Evolutionary conservation across 2,888 invertebrate genomes (phyloP), one percentile per base, ranked within the genome.

Genomic region (Orthosia incerta): DNA sequence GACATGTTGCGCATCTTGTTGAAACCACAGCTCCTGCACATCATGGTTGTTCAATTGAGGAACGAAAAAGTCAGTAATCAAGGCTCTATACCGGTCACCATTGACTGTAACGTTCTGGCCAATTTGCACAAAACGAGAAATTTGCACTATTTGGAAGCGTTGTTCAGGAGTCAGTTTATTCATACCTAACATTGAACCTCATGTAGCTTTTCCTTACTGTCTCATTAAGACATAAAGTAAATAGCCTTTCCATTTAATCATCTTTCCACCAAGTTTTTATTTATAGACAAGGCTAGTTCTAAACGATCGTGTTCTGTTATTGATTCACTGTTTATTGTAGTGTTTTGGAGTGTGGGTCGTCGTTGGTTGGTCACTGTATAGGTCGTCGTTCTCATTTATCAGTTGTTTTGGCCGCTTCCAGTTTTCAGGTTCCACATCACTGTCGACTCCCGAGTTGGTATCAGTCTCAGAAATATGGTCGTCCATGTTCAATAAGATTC

Each of bases 221-320:
- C 74, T 95, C 93, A 1, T 82, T 68, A 12, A 96, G 86, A 4
- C 94, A 88, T 1, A 68, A 56, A 0, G 83, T 79, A 9, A 96
- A 86, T 48, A 93, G 86, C 57, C 87, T 89, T 83, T 95, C 94
- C 1, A 96, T 87, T n/a, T 87, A 16, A 81, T 74, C 15, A 96
- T 82, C 70, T 92, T 92, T 59, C 93, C 92, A 18, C 93, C 55
- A 93, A 88, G 69, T 92, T 80, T 85, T 92, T 94, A 85, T 97
- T 97, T 0, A 94, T 80, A 2, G 92, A 87, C 57, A 96, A 79
- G 9, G 94, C 92, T 3, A 86, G 79, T 57, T 93, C 91, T 56
- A 94, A 89, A 78, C 88, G 89, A 12, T 87, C 77, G 50, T 86
- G 81, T 51, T 75, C 70, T 15, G 76, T 46, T n/a, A 67, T 67